Conservation (phyloP, 2,888 invertebrate genomes). For the Liopterus haemorrhoidalis region DNA sequence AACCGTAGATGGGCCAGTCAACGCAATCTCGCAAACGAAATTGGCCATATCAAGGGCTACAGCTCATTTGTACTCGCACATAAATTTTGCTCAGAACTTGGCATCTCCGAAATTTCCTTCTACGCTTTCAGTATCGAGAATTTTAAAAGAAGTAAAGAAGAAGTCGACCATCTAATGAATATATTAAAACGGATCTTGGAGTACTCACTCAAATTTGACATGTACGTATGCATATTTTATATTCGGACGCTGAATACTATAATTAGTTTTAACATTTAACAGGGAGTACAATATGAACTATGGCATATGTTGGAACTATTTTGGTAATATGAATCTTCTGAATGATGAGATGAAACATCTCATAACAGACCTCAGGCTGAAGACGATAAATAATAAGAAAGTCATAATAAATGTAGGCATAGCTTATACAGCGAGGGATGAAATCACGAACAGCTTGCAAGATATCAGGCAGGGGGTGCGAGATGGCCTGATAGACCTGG, state of each 20-base stretch:
- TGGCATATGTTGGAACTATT: background rate
- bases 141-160: slow-evolving; percentile 84
- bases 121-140: slow-evolving; percentile 99
- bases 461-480: slow-evolving; percentile 50
- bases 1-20: slow-evolving; percentile 89
- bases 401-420: background rate
- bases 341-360: background rate
- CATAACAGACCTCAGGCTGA: background rate
- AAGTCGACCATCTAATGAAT: slow-evolving; percentile 83
- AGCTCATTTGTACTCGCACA: slow-evolving; percentile 75
- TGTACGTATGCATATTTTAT: background rate
- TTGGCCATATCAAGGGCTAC: slow-evolving; percentile 81
- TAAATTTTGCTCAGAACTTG: slow-evolving; percentile 80
- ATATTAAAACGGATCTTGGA: background rate
- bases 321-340: background rate
- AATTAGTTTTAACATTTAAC: background rate
- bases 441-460: slow-evolving; percentile 57
- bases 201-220: background rate
- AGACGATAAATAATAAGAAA: background rate
- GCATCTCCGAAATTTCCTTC: slow-evolving; percentile 90
- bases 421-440: slow-evolving; percentile 54
- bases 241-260: background rate
- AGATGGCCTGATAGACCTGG: slow-evolving; percentile 46
- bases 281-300: background rate
- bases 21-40: slow-evolving; percentile 63